These are phyloP conservation scores for Tragelaphus eurycerus DNA, from an alignment of 2,797 vertebrate species.

Conservation along the genomic window DNA sequence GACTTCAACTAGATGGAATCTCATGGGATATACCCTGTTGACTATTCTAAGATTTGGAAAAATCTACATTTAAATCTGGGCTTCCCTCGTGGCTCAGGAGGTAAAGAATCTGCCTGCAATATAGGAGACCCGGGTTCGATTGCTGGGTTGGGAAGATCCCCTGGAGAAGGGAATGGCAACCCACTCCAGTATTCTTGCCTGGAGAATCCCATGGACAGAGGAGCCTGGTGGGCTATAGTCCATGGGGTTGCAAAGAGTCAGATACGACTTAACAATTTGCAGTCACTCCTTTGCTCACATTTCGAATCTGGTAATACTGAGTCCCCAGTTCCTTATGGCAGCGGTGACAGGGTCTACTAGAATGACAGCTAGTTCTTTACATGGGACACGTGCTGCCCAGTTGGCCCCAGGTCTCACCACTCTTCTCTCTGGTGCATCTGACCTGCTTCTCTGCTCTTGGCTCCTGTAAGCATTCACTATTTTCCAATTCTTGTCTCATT, in stretches of 20 bases:
- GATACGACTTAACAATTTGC: not conserved
- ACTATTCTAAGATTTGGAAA: not conserved
- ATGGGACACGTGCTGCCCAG: rapidly evolving
- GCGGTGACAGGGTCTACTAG: not conserved
- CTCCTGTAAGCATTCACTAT: not conserved
- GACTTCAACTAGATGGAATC: not conserved
- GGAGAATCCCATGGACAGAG: not conserved
- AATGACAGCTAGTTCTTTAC: not conserved
- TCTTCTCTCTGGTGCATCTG: not conserved
- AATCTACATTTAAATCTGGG: not conserved
- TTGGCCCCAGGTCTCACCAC: too few relatives aligned
- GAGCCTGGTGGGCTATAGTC: not conserved
- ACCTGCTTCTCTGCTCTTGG: not conserved
- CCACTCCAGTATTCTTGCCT: not conserved
- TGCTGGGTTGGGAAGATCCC: not conserved
- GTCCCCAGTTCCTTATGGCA: not conserved
- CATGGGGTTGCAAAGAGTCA: not conserved
- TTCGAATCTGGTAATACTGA: not conserved
- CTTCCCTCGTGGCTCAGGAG: not conserved
- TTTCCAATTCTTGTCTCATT: not conserved
- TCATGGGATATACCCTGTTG: not conserved
- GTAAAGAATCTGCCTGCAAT: not conserved
- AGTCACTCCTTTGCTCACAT: not conserved
- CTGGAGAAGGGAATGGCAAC: not conserved
- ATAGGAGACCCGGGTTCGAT: not conserved